Base-by-base conservation (phyloP, 2,113 vertebrate genomes). In the Pachyramphus minor region DNA sequence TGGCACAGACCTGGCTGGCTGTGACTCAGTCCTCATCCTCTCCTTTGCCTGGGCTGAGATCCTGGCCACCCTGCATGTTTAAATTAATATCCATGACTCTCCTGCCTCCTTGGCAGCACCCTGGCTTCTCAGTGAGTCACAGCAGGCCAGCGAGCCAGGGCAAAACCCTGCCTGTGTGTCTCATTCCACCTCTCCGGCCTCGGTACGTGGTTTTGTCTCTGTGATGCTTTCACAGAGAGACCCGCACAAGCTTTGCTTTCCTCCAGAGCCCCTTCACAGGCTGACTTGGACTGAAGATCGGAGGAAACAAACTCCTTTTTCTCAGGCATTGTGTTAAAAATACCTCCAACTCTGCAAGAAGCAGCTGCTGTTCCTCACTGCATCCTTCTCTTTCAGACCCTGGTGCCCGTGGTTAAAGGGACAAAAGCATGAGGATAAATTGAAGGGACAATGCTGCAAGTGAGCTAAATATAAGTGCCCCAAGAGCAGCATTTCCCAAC, bases 391-490 rank as follows among this genome's bases (percentile, higher is more conserved):
- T 87, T 64, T 82, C 14, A 82, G 91, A 37, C 77, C 84, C 81
- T 5, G 5, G 59, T 22, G 37, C 75, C 50, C 63, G 41, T 13
- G 73, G 89, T 69, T 49, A 91, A 91, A 81, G 88, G 93, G 56
- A 93, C 93, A 94, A 93, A 94, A 90, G 76, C 16, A 6, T 3
- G 19, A 60, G 81, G 41, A 49, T 37, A 39, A 77, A 92, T 42
- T 31, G 64, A 79, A 93, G 78, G 92, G 91, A 88, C 78, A 39
- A 63, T 7, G 60, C 82, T n/a, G 55, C 79, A 30, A 87, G 45
- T 0, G 39, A 94, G 91, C 94, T 92, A 96, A 97, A 96, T 95
- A 94, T 96, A 96, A 92, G 82, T 68, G 94, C 81, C 88, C 83
- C 80, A 2, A 68, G 87, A 90, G 83, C 92, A 68, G 55, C 76